Conservation (phyloP, 2,888 invertebrate genomes). For the Micropterix aruncella region DNA sequence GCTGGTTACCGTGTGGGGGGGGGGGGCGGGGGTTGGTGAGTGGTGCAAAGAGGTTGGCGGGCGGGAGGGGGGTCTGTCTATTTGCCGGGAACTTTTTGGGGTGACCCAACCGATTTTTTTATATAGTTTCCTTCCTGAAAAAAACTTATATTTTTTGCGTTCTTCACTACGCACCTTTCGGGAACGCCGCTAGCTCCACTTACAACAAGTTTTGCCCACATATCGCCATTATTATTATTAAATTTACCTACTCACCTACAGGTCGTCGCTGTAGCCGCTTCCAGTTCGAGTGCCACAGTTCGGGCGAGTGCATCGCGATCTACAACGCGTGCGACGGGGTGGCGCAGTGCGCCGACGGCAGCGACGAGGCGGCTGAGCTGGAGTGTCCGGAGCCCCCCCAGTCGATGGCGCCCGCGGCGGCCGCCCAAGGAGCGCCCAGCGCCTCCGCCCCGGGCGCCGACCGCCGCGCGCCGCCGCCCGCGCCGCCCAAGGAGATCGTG, state of each 20-base stretch:
- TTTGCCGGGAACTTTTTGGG: too few relatives aligned
- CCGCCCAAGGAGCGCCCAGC: conserved; percentile 4
- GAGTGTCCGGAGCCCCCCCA: conserved; percentile 47
- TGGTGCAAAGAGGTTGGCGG: too few relatives aligned
- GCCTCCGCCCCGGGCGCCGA: conserved; percentile 10
- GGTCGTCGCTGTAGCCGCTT: conserved; percentile 59
- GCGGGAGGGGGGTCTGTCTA: too few relatives aligned
- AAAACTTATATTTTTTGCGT: too few relatives aligned
- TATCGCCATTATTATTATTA: neutral
- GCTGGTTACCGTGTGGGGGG: too few relatives aligned
- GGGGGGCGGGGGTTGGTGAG: too few relatives aligned
- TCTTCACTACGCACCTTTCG: conserved; percentile 5
- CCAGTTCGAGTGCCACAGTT: conserved; percentile 77
- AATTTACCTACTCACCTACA: conserved; percentile 12
- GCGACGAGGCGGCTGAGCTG: conserved; percentile 80
- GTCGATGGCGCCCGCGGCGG: conserved; percentile 21
- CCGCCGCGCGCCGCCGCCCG: conserved; percentile 8
- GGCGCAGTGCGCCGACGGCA: conserved; percentile 81
- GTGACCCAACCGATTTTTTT: too few relatives aligned
- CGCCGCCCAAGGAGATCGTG: conserved; percentile 1
- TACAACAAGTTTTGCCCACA: neutral
- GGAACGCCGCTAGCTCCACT: conserved; percentile 6
- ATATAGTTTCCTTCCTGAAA: too few relatives aligned
- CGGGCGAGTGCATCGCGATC: conserved; percentile 83
- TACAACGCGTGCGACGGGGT: conserved; percentile 94